Base-by-base conservation (phyloP, 2,888 invertebrate genomes). In the Steinernema carpocapsae region DNA sequence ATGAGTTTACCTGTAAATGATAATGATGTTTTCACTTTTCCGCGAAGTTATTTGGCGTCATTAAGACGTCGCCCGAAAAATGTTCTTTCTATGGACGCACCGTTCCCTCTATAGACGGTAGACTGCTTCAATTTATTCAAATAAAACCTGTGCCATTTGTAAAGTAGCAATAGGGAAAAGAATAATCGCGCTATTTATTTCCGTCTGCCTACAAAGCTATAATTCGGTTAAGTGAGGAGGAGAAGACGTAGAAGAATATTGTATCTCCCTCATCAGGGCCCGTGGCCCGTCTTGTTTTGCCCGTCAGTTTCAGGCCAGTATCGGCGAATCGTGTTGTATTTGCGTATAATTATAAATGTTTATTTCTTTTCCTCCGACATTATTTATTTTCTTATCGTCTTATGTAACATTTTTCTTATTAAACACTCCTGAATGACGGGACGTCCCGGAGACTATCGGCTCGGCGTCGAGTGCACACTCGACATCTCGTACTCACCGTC, bases 181-280 rank as follows among this genome's bases (percentile, higher is more conserved):
- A 64, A 32, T 64, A 64, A 64, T 29, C 26, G 64, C 64, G 64
- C 37, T 26, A 29, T 29, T 64, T 64, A 64, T 64, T 64, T 29
- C 32, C 64, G 64, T 12, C 37, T 48, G 64, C 24, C 26, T 29
- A 29, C 17, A 6, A 14, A 6, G 29, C 64, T 26, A 24, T 64
- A 64, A 64, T 64, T 64, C 24, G 29, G 26, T 64, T 32, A 64
- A 29, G 10, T 64, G 64, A 64, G 29, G 29, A 32, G 32, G 29
- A 29, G n/a, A n/a, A n/a, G 14, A 64, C 64, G 29, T 6, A 64
- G 32, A 64, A 64, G 64, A 29, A 64, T 64, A 64, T 64, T 29
- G 64, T 32, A 29, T 26, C 37, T 37, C 37, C 37, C 37, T 64
- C 64, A n/a, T 64, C 32, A 37, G 1, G 64, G 3, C 64, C 10